phyloP scores from a whole-genome alignment of 2,113 vertebrate genomes.

The Amphiprion percula region DNA sequence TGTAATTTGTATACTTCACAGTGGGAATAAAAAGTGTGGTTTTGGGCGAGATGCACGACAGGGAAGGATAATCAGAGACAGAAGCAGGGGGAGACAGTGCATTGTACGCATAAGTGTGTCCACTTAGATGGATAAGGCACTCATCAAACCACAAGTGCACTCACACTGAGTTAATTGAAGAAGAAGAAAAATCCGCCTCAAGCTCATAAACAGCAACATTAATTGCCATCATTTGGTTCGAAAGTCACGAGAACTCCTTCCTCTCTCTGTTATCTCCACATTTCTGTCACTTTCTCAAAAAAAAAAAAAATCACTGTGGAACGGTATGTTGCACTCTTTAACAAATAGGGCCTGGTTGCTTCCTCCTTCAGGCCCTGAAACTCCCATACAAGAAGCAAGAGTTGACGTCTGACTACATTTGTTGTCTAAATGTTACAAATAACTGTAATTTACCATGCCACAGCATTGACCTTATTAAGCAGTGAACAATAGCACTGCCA shows the following conservation, averaged over 20 bases:
- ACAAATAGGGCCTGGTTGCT: constrained; percentile 48
- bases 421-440: constrained; percentile 86
- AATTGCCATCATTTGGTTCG: constrained; percentile 63
- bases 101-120: constrained; percentile 30
- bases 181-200: constrained; percentile 56
- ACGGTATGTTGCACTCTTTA: constrained; percentile 10
- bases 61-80: constrained; percentile 9
- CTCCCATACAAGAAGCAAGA: constrained; percentile 62
- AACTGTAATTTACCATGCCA: constrained; percentile 90
- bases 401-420: constrained; percentile 83
- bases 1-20: neutral
- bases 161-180: constrained; percentile 68
- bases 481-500: constrained; percentile 84
- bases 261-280: neutral
- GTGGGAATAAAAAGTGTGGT: neutral
- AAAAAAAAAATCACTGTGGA: neutral
- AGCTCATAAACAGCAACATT: constrained; percentile 69
- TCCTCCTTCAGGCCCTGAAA: constrained; percentile 37
- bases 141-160: constrained; percentile 63
- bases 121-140: constrained; percentile 56
- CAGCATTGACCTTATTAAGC: constrained; percentile 90
- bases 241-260: constrained; percentile 35
- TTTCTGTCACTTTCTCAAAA: constrained; percentile 4
- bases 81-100: constrained; percentile 9
- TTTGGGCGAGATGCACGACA: neutral